These are phyloP conservation scores for Sylvia borin DNA, from an alignment of 2,797 vertebrate species.

Conservation along the genomic window DNA sequence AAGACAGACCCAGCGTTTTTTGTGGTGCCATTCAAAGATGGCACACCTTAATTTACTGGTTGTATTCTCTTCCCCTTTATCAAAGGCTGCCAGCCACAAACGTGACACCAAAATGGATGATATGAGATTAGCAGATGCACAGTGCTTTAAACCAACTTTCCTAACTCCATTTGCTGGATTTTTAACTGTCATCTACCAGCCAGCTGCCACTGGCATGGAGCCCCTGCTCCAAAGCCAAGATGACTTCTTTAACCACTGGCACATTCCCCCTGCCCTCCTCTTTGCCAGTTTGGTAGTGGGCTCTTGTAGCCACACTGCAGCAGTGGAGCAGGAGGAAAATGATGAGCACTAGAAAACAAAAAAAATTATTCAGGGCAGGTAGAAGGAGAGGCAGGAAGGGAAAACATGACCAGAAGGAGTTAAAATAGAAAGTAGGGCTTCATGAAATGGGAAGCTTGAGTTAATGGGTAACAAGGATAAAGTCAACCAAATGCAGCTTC, in stretches of 20 bases:
- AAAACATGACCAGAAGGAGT: neutral
- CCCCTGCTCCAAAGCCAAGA: neutral
- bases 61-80: neutral
- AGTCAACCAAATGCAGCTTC: neutral
- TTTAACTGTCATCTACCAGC: slow-evolving; percentile 8
- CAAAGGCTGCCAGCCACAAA: neutral
- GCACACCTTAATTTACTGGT: neutral
- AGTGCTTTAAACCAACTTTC: slow-evolving; percentile 26
- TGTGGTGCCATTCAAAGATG: neutral
- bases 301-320: neutral
- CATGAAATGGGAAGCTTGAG: neutral
- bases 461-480: neutral
- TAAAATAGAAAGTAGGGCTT: neutral
- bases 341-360: neutral
- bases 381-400: neutral
- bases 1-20: neutral
- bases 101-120: neutral
- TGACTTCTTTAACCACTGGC: neutral
- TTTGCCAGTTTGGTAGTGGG: neutral
- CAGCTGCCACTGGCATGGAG: slow-evolving; percentile 23
- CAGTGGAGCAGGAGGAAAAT: neutral
- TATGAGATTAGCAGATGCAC: neutral
- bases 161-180: slow-evolving; percentile 26
- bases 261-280: neutral
- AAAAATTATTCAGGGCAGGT: neutral